Conservation (phyloP, 2,888 invertebrate species). For the Pherbina coryleti region DNA sequence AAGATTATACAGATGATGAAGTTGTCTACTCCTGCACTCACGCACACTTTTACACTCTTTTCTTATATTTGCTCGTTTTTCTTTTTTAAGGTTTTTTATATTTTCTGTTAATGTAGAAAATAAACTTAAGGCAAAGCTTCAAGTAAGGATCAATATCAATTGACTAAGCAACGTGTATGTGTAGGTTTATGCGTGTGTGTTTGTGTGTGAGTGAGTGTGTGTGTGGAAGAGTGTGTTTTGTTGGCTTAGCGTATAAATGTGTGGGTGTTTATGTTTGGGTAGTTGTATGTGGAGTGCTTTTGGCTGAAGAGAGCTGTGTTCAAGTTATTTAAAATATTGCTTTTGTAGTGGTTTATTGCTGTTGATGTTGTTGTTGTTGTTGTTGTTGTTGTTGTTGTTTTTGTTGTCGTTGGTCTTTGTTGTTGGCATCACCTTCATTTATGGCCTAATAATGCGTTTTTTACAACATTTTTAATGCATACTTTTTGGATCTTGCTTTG, state of each 20-base stretch:
- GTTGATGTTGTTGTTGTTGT: not conserved
- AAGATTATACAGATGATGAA: conserved; percentile 14
- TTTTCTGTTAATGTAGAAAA: not conserved
- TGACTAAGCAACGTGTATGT: not conserved
- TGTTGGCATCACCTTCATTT: conserved; percentile 20
- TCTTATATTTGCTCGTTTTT: not conserved
- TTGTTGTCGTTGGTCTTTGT: not conserved
- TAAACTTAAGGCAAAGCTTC: not conserved
- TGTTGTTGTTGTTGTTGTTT: too few species aligned
- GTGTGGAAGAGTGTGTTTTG: not conserved
- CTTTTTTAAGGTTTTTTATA: not conserved
- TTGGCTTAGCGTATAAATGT: not conserved
- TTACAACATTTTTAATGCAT: conserved; percentile 19
- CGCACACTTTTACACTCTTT: not conserved
- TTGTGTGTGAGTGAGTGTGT: not conserved
- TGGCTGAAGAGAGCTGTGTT: not conserved
- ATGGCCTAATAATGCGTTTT: conserved; percentile 17
- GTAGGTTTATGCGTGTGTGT: not conserved
- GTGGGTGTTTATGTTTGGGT: not conserved
- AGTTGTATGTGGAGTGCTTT: not conserved
- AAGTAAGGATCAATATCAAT: conserved; percentile 19
- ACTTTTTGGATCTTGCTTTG: not conserved
- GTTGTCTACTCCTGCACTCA: not conserved
- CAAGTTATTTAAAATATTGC: not conserved
- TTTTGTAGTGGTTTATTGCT: not conserved